Evolutionary conservation across 30 jellyfish, hydroid and myxozoan genomes (phyloP), one percentile per base, ranked within the genome.

Genomic region (Thelohanellus kitauei): DNA sequence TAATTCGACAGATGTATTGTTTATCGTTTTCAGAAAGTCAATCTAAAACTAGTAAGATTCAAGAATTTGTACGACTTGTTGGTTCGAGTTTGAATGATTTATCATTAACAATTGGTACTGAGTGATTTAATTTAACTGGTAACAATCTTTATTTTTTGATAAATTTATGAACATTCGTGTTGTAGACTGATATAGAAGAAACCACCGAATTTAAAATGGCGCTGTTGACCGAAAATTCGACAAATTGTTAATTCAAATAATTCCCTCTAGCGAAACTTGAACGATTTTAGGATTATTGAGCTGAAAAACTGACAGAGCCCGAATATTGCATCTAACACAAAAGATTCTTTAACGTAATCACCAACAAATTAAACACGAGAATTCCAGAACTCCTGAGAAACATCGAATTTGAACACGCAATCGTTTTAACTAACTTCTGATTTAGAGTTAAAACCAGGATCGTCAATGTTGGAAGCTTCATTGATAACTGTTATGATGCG

Each of bases 251-350:
- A 46, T 73, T 73, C 10, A 73, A 58, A 43, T 73, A 87, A 44
- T 73, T 73, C 1, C 84, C 87, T 56, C 50, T 33, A 20, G 64
- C 88, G n/a, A 4, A 32, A 40, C 88, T 54, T 9, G 66, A 67
- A 39, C 56, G 62, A n/a, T n/a, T n/a, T 30, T 63, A 61, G 0
- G 84, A 87, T 1, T 64, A 68, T 33, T 87, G 92, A 8, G 64
- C 47, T 17, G 88, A 67, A 57, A 73, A 73, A 2, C n/a, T 86
- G 92, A 19, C 92, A 86, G 43, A 73, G 87, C 8, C 92, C 92
- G 0, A 87, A 86, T 56, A 73, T 61, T 19, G 64, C 92, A 56
- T 73, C 92, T 56, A 46, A 61, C 39, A 73, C 87, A 30, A 50
- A 43, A 51, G 62, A 86, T 10, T 24, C 45, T 21, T 53, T 60